Evolutionary conservation across 2,888 invertebrate genomes (phyloP).

Genomic region (Yponomeuta evonymella): DNA sequence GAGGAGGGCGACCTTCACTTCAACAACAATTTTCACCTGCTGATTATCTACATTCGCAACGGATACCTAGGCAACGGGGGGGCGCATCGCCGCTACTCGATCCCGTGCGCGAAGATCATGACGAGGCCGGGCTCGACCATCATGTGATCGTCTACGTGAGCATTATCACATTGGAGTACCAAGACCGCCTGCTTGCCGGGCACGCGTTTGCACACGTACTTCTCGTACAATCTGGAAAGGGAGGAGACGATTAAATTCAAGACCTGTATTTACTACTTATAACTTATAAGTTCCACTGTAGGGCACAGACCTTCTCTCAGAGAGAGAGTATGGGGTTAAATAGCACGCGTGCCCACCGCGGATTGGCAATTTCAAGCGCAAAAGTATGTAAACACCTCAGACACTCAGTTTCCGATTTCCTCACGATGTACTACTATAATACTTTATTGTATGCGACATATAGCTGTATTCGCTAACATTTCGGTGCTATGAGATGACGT

Average conservation of each 20-base stretch:
- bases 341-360: no score
- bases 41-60: background rate
- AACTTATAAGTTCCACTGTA: background rate
- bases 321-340: no score
- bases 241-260: background rate
- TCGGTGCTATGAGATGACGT: no score
- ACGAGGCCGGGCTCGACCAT: slow-evolving; percentile 97
- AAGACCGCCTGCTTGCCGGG: slow-evolving; percentile 97
- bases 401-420: no score
- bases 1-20: no score
- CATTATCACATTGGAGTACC: slow-evolving; percentile 95
- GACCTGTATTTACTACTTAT: no score
- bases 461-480: no score
- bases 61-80: background rate
- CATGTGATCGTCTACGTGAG: slow-evolving; percentile 96
- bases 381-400: no score
- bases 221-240: slow-evolving; percentile 84
- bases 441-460: no score
- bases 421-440: no score
- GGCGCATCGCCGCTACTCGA: slow-evolving; percentile 76
- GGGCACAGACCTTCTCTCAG: no score
- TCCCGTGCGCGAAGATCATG: slow-evolving; percentile 99
- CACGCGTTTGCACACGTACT: slow-evolving; percentile 94
- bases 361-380: no score
- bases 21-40: background rate